Conservation (phyloP, 92 coral and sea anemone genomes). For the Zoanthus gigantus region DNA sequence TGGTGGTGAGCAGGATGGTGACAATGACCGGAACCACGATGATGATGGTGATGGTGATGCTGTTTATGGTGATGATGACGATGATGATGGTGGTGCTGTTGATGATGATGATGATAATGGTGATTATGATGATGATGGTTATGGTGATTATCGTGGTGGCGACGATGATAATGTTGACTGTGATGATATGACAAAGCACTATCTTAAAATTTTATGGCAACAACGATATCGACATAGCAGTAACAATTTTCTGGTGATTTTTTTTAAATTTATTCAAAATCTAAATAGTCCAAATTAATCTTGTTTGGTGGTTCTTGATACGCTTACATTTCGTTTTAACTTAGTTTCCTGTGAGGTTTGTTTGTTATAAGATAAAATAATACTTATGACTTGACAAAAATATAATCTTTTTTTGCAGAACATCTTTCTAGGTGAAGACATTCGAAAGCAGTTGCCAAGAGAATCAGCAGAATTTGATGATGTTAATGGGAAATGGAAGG, state of each 20-base stretch:
- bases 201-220: no score
- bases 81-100: no score
- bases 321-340: background rate
- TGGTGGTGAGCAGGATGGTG: no score
- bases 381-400: background rate
- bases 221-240: no score
- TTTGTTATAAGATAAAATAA: background rate
- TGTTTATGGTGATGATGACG: no score
- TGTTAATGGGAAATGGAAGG: constrained; percentile 99
- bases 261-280: background rate
- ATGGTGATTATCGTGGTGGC: no score
- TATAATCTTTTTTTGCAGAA: constrained; percentile 63
- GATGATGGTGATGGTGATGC: no score
- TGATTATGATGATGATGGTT: no score
- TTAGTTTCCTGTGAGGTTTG: background rate
- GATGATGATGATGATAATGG: no score
- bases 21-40: no score
- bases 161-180: no score
- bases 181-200: no score
- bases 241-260: background rate
- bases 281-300: background rate
- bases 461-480: constrained; percentile 99
- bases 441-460: constrained; percentile 96
- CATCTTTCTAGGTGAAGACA: constrained; percentile 99
- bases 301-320: background rate